A percentile compares a stretch with the other conserved stretches of the same genome.
phyloP scores from a whole-genome alignment of 2,888 invertebrate genomes.

The Drosophila robusta region DNA sequence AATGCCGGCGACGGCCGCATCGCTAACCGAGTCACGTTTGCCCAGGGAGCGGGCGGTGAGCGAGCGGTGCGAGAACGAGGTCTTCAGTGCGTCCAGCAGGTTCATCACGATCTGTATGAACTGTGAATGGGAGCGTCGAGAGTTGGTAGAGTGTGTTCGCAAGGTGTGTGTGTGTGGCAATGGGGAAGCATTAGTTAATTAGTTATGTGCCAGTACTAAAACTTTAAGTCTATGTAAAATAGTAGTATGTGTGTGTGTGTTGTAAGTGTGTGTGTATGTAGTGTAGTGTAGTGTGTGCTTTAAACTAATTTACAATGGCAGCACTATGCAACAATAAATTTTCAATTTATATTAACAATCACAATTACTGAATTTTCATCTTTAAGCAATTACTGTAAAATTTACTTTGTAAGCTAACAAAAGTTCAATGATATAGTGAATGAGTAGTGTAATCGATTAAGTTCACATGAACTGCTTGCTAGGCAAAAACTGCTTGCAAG shows the following conservation, averaged over 20 bases:
- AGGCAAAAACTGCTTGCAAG: not conserved
- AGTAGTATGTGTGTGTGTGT: conserved; percentile 24
- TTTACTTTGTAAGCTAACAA: not conserved
- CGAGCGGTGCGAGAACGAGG: conserved; percentile 96
- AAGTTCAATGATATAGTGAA: not conserved
- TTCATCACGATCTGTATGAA: conserved; percentile 97
- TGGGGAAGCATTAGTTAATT: conserved; percentile 68
- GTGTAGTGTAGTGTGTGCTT: conserved; percentile 27
- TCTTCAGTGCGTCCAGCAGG: conserved; percentile 95
- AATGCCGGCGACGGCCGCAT: conserved; percentile 94
- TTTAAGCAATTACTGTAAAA: no score
- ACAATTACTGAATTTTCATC: not conserved
- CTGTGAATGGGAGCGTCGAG: conserved; percentile 86
- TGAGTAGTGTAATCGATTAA: not conserved
- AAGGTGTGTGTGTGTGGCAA: conserved; percentile 23
- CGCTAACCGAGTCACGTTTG: conserved; percentile 94
- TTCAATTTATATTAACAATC: not conserved
- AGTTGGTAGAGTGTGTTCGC: conserved; percentile 52
- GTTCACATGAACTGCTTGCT: not conserved
- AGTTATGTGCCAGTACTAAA: conserved; percentile 71
- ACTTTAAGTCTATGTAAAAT: conserved; percentile 17
- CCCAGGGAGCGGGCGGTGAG: conserved; percentile 93
- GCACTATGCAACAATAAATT: conserved; percentile 58
- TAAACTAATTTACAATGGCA: conserved; percentile 57
- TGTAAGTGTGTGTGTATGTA: conserved; percentile 24